These are phyloP conservation scores for Porites rus DNA, from an alignment of 92 coral and sea anemone genomes.

Conservation along the genomic window DNA sequence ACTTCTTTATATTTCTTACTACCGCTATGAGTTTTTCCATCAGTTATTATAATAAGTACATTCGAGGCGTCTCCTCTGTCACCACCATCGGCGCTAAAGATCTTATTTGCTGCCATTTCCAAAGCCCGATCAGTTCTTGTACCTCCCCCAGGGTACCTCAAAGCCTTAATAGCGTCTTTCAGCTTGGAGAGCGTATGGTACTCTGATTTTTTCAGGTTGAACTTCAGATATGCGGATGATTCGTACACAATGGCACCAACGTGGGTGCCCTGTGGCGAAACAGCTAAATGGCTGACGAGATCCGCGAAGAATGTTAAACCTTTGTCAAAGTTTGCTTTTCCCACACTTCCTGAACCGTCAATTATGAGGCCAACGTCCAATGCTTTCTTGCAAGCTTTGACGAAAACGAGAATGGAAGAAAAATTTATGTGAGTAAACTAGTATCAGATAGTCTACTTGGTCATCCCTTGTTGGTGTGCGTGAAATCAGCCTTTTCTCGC, in stretches of 20 bases:
- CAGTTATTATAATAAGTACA: slow-evolving; percentile 33
- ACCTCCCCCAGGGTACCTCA: slow-evolving; percentile 32
- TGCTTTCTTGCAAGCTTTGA: slow-evolving; percentile 75
- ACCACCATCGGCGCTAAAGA: slow-evolving; percentile 48
- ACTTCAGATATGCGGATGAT: slow-evolving; percentile 39
- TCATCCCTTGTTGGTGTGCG: too few species aligned
- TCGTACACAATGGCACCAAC: slow-evolving; percentile 74
- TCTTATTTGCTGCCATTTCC: slow-evolving; percentile 42
- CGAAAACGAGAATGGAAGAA: not conserved
- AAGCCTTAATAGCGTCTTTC: slow-evolving; percentile 36
- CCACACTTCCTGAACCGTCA: slow-evolving; percentile 77
- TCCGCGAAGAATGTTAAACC: slow-evolving; percentile 59
- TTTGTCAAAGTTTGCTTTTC: slow-evolving; percentile 59
- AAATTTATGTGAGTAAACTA: not conserved
- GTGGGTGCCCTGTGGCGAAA: slow-evolving; percentile 80
- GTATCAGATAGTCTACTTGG: too few species aligned
- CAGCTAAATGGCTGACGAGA: slow-evolving; percentile 71
- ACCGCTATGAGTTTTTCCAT: slow-evolving; percentile 29
- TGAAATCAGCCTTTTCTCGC: too few species aligned
- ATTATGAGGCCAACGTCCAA: slow-evolving; percentile 77
- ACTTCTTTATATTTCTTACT: slow-evolving; percentile 38
- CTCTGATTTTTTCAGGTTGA: slow-evolving; percentile 68
- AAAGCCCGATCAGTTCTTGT: slow-evolving; percentile 51
- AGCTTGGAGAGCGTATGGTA: slow-evolving; percentile 56
- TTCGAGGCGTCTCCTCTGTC: slow-evolving; percentile 42